These are phyloP conservation scores for Spialia ferax DNA, from an alignment of 2,888 invertebrate genomes.

Conservation along the genomic window DNA sequence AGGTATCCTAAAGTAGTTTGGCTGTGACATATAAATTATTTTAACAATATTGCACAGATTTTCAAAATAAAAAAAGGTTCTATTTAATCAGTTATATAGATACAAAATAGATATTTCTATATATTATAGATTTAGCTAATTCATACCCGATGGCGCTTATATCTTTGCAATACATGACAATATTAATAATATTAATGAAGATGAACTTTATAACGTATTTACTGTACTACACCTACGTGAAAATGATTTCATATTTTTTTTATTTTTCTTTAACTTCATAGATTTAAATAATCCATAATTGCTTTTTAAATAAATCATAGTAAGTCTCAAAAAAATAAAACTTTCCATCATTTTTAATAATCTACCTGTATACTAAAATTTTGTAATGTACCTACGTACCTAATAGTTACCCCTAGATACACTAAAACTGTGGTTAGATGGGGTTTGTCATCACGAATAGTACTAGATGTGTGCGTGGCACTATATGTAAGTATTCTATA, in stretches of 20 bases:
- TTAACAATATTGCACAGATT: neutral
- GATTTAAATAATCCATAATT: neutral
- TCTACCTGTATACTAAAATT: no score
- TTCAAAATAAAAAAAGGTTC: neutral
- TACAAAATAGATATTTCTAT: neutral
- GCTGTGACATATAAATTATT: conserved; percentile 12
- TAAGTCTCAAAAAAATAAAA: no score
- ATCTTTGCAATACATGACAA: neutral
- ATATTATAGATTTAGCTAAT: neutral
- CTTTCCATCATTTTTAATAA: no score
- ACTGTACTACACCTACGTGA: neutral
- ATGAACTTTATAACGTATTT: neutral
- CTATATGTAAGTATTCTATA: no score
- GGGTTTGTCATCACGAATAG: no score
- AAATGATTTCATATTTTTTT: neutral
- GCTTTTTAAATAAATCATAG: no score
- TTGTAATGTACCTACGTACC: no score
- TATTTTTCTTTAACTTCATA: neutral
- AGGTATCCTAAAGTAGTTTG: conserved; percentile 13
- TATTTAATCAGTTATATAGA: neutral
- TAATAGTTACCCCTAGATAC: no score
- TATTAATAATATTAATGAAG: neutral
- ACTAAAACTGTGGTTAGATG: no score
- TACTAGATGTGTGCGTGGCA: no score
- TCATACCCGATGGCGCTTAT: neutral